Conservation (phyloP, 2,113 vertebrate species). For the Cepphus grylle region DNA sequence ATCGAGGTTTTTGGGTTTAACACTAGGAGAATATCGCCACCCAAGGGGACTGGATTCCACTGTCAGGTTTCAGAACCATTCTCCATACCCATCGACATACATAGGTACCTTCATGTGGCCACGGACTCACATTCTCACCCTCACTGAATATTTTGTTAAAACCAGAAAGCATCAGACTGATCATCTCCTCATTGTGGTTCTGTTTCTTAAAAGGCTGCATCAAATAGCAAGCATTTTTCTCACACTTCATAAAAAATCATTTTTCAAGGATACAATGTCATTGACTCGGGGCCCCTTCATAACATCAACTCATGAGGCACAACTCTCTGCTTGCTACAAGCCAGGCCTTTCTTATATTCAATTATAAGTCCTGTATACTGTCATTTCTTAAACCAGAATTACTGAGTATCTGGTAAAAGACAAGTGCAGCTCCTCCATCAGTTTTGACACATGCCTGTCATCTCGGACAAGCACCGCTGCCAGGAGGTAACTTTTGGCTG, state of each 20-base stretch:
- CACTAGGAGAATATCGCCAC: neutral
- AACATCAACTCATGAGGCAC: neutral
- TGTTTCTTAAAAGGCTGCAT: neutral
- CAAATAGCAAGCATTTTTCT: neutral
- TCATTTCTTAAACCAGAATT: neutral
- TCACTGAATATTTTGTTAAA: neutral
- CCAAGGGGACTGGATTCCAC: neutral
- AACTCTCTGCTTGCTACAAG: neutral
- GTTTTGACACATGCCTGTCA: neutral
- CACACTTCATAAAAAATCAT: neutral
- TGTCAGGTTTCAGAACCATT: neutral
- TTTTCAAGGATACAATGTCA: neutral
- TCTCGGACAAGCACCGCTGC: rapidly evolving
- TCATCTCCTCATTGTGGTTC: neutral
- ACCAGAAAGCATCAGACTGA: neutral
- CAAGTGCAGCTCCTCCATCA: neutral
- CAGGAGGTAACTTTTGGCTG: neutral
- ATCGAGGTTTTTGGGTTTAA: neutral
- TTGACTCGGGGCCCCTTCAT: neutral
- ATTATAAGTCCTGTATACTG: neutral
- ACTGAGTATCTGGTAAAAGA: neutral
- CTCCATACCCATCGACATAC: neutral
- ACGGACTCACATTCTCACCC: neutral
- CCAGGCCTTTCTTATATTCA: neutral
- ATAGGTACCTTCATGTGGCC: rapidly evolving